Conservation (phyloP, 2,797 vertebrate genomes). For the Lagodon rhomboides region DNA sequence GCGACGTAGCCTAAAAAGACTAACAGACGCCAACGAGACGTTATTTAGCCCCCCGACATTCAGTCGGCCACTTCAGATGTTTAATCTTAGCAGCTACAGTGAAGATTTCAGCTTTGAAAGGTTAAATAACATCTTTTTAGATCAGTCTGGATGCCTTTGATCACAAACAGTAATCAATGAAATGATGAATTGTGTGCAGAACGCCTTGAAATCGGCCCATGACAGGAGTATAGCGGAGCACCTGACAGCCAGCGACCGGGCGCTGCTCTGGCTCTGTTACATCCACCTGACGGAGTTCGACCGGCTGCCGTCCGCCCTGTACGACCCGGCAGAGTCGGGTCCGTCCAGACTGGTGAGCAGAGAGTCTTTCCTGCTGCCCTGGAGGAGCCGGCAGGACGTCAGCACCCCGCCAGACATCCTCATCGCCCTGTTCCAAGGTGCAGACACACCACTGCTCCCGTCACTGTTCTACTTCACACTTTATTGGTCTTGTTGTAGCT, state of each 20-base stretch:
- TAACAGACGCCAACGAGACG: too few species aligned
- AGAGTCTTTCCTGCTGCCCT: constrained; percentile 91
- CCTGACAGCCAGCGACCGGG: constrained; percentile 88
- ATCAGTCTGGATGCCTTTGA: neutral
- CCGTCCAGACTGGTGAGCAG: constrained; percentile 91
- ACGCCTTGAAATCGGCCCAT: constrained; percentile 85
- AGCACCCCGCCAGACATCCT: constrained; percentile 87
- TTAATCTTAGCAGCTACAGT: too few species aligned
- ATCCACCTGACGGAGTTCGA: constrained; percentile 94
- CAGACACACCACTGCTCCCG: neutral
- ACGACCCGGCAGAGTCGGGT: constrained; percentile 88
- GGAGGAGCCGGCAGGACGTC: constrained; percentile 87
- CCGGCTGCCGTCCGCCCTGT: constrained; percentile 88
- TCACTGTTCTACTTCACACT: too few species aligned
- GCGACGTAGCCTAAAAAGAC: too few species aligned
- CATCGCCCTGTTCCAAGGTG: constrained; percentile 92
- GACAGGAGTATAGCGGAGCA: constrained; percentile 82
- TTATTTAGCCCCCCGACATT: too few species aligned
- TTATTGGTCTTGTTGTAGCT: too few species aligned
- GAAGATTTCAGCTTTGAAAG: too few species aligned
- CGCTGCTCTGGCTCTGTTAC: constrained; percentile 93
- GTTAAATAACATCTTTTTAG: too few species aligned
- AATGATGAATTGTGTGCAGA: constrained; percentile 75
- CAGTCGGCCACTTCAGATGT: too few species aligned
- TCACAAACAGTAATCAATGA: neutral